A percentile compares a stretch with the other conserved stretches of the same genome.
phyloP scores from a whole-genome alignment of 2,113 vertebrate species.

The Smithornis capensis region DNA sequence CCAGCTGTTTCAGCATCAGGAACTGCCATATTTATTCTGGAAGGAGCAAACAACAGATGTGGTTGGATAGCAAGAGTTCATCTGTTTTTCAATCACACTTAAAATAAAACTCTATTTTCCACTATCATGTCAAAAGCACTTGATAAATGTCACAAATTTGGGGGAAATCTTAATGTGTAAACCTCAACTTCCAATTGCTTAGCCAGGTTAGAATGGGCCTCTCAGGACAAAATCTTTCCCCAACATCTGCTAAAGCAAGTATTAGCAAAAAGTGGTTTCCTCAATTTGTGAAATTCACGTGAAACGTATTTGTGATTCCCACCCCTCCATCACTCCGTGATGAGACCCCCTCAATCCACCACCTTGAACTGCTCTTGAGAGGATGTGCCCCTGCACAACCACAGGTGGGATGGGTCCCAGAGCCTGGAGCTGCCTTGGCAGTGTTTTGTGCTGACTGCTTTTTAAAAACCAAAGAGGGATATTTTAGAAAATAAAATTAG shows the following conservation, averaged over 20 bases:
- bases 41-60: constrained; percentile 66
- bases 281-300: constrained; percentile 9
- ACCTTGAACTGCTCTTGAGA: neutral
- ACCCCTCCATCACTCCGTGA: neutral
- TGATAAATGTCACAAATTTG: neutral
- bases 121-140: constrained; percentile 25
- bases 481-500: neutral
- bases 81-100: constrained; percentile 38
- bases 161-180: neutral
- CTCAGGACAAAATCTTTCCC: neutral
- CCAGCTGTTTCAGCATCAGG: constrained; percentile 69
- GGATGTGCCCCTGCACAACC: rapidly evolving
- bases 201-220: neutral
- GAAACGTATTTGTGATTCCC: neutral
- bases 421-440: neutral
- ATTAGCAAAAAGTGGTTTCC: constrained; percentile 12
- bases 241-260: constrained; percentile 46
- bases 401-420: rapidly evolving
- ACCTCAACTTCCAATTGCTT: neutral
- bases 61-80: constrained; percentile 51
- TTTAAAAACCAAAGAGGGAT: neutral
- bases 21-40: constrained; percentile 63
- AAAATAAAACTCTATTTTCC: constrained; percentile 43
- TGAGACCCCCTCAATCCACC: neutral
- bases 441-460: neutral